Conservation (phyloP, 2,797 vertebrate genomes). For the Spheniscus humboldti region DNA sequence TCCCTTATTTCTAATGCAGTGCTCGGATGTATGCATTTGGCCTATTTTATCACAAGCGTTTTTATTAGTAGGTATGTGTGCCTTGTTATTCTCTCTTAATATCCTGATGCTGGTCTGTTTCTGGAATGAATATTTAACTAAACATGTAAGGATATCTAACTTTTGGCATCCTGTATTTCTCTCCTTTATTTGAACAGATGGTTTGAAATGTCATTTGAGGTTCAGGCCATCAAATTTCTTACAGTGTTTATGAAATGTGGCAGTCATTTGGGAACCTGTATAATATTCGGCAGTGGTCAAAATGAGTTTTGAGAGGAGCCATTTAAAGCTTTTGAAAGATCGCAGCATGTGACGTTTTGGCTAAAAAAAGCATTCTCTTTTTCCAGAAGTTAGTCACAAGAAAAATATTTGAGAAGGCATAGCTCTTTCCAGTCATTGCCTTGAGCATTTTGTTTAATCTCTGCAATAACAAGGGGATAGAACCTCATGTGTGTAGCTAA, state of each 20-base stretch:
- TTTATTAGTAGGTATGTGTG: background rate
- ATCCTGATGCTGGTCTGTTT: background rate
- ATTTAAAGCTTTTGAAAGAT: background rate
- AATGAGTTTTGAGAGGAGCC: background rate
- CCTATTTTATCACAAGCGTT: background rate
- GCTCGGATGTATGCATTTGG: background rate
- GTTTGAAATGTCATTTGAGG: background rate
- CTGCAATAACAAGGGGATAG: background rate
- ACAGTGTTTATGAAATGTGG: background rate
- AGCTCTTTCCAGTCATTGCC: background rate
- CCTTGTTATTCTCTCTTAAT: background rate
- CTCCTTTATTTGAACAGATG: background rate
- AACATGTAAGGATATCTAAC: background rate
- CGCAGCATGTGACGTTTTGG: background rate
- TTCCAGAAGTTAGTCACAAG: background rate
- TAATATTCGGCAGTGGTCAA: background rate
- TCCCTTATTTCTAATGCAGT: background rate
- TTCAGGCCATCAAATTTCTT: background rate
- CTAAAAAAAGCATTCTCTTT: background rate
- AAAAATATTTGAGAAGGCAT: background rate
- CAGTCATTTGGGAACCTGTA: background rate
- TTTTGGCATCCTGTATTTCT: background rate
- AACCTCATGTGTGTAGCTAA: background rate
- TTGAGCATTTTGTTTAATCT: slow-evolving; percentile 9
- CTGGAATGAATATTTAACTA: background rate